Evolutionary conservation across 2,113 vertebrate species (phyloP).

Genomic region (Myotis yumanensis): DNA sequence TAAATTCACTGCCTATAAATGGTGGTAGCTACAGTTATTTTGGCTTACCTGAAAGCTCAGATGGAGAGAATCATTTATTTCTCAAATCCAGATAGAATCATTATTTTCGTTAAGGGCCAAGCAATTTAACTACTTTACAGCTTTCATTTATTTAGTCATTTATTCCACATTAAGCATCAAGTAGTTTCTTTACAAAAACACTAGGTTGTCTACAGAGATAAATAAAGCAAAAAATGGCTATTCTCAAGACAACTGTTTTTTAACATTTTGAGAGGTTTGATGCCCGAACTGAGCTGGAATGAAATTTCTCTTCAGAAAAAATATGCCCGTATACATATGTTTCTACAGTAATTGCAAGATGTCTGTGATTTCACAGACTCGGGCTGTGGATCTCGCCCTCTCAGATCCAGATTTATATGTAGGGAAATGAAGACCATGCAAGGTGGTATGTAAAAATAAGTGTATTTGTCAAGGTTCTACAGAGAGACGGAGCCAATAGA

Average conservation of each 20-base stretch:
- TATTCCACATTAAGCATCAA: not conserved
- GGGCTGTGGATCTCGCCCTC: not conserved
- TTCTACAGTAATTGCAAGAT: not conserved
- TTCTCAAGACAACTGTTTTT: not conserved
- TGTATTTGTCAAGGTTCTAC: not conserved
- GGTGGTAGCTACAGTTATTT: not conserved
- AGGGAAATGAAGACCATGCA: not conserved
- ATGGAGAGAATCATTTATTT: constrained; percentile 15
- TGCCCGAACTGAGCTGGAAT: not conserved
- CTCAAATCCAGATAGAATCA: constrained; percentile 1
- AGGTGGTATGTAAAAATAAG: not conserved
- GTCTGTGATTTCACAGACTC: not conserved
- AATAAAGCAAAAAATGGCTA: not conserved
- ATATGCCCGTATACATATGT: not conserved
- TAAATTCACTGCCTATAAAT: not conserved
- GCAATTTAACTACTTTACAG: not conserved
- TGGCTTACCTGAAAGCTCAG: not conserved
- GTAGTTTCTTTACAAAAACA: not conserved
- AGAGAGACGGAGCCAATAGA: not conserved
- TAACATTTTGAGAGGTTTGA: not conserved
- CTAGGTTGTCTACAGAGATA: not conserved
- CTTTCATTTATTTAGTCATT: not conserved
- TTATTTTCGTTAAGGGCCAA: constrained; percentile 10
- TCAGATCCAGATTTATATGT: not conserved
- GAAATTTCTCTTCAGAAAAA: not conserved